Conservation (phyloP, 1,140 invertebrate species). For the Drosophila triauraria region DNA sequence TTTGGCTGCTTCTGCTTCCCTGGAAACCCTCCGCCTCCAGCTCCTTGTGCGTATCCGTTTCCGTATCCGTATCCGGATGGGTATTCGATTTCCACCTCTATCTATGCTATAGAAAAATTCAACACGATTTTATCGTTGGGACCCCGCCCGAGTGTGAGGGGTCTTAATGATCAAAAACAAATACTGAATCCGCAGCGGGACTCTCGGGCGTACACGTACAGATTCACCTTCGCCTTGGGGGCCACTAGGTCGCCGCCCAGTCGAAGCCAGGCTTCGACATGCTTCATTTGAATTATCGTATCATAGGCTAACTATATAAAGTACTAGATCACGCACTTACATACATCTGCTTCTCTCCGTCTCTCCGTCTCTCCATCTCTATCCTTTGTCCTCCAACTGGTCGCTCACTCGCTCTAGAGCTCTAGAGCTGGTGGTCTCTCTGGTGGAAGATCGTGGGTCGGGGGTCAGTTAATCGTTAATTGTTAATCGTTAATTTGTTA, state of each 20-base stretch:
- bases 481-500: background rate
- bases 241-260: constrained; percentile 43
- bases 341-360: background rate
- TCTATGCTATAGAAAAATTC: constrained; percentile 45
- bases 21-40: background rate
- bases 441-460: constrained; percentile 8
- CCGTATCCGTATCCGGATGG: constrained; percentile 19
- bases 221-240: constrained; percentile 37
- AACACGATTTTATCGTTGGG: constrained; percentile 30
- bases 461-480: constrained; percentile 1
- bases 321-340: constrained; percentile 47
- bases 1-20: constrained; percentile 7
- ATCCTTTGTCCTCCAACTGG: constrained; percentile 6
- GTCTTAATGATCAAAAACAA: constrained; percentile 16
- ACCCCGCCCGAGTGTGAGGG: background rate
- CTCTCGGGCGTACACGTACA: constrained; percentile 19
- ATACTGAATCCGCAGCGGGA: constrained; percentile 10
- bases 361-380: too few relatives aligned
- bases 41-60: constrained; percentile 10
- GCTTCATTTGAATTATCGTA: constrained; percentile 46
- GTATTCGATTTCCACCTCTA: constrained; percentile 17
- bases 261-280: constrained; percentile 53
- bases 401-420: background rate
- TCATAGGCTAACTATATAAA: constrained; percentile 48
- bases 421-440: constrained; percentile 1